phyloP scores from a whole-genome alignment of 2,888 invertebrate genomes.

The Steromphala cineraria region DNA sequence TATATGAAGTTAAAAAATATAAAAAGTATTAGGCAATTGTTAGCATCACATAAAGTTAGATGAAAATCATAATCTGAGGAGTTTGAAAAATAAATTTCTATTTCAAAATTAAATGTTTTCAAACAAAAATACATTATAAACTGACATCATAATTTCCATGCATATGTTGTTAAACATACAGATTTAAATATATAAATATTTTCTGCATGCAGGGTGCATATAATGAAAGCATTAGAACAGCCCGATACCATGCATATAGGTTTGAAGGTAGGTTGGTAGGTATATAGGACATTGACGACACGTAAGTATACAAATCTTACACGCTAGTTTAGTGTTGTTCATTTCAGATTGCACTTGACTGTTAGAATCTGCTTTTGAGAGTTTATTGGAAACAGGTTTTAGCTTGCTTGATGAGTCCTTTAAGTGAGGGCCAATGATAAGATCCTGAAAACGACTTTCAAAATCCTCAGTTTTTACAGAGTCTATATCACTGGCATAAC shows the following conservation, averaged over 20 bases:
- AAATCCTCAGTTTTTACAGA: conserved; percentile 63
- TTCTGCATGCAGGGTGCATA: neutral
- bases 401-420: neutral
- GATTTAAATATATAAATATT: neutral
- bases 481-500: conserved; percentile 53
- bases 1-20: too few relatives aligned
- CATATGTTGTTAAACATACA: neutral
- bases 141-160: neutral
- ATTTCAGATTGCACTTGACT: neutral
- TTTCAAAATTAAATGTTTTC: neutral
- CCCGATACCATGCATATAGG: neutral
- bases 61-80: too few relatives aligned
- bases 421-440: conserved; percentile 36
- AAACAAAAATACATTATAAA: neutral
- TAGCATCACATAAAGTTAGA: too few relatives aligned
- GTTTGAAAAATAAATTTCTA: too few relatives aligned
- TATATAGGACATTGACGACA: neutral
- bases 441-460: conserved; percentile 49
- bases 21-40: too few relatives aligned
- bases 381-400: neutral
- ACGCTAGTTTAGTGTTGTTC: neutral
- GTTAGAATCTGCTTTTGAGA: neutral
- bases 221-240: neutral
- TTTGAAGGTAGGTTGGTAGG: neutral
- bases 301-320: neutral